These are phyloP conservation scores for Myioborus melanocephalus DNA, from an alignment of 2,797 vertebrate genomes.

Conservation along the genomic window DNA sequence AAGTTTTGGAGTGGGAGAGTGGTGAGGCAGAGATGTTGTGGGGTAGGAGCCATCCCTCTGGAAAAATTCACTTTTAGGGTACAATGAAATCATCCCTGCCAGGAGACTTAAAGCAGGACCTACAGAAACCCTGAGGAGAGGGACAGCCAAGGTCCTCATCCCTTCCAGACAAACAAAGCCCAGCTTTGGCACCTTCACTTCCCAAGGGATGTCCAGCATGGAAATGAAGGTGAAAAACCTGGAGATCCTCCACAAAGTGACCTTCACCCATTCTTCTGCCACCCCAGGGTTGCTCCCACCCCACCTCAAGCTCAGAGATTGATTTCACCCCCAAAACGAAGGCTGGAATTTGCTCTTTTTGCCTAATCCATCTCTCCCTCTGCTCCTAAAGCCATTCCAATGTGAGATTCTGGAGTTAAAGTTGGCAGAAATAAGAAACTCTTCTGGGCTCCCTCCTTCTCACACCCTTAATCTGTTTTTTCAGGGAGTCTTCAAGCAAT, in stretches of 20 bases:
- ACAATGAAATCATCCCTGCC: background rate
- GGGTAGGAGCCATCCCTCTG: background rate
- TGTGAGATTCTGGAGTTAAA: background rate
- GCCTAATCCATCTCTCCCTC: background rate
- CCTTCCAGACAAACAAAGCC: background rate
- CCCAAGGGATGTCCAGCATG: background rate
- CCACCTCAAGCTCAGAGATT: background rate
- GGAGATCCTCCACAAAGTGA: background rate
- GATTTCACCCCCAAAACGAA: background rate
- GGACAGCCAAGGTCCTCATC: background rate
- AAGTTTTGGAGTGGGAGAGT: background rate
- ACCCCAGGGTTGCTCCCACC: accelerated
- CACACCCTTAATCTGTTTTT: background rate
- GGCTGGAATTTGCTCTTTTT: background rate
- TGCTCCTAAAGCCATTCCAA: background rate
- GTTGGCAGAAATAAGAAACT: background rate
- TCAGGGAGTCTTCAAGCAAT: background rate
- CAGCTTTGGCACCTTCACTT: background rate
- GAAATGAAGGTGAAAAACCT: background rate
- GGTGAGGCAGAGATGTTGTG: accelerated
- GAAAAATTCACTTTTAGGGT: background rate
- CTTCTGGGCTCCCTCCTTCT: background rate
- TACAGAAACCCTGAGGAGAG: background rate
- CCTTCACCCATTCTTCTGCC: accelerated
- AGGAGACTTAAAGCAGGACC: background rate